Conservation (phyloP, 1,140 invertebrate genomes). For the Sesamia nonagrioides region DNA sequence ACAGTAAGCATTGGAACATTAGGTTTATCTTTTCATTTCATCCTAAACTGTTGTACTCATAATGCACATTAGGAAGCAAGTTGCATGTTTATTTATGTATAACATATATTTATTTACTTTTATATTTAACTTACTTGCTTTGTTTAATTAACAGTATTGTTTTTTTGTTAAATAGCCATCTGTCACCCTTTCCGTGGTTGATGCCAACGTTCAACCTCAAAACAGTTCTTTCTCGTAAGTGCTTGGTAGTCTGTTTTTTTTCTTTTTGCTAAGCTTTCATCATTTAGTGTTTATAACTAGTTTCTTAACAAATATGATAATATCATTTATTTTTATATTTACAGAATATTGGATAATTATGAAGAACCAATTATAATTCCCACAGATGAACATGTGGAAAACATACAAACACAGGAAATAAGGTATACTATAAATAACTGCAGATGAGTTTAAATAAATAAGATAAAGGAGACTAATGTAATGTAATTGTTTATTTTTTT, state of each 20-base stretch:
- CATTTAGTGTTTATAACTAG: background rate
- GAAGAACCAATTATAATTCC: background rate
- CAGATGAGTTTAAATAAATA: no score
- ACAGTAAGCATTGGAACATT: background rate
- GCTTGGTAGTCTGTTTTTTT: background rate
- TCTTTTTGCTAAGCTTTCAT: no score
- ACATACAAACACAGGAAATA: background rate
- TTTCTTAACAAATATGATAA: background rate
- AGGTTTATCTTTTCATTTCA: background rate
- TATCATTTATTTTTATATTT: background rate
- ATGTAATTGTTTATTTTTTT: no score
- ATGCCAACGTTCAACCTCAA: background rate
- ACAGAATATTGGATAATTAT: background rate
- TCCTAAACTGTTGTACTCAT: background rate
- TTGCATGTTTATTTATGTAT: background rate
- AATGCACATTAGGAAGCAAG: background rate
- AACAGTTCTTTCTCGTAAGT: conserved; percentile 3
- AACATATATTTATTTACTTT: no score
- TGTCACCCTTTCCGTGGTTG: background rate
- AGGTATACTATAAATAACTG: background rate
- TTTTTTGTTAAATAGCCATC: conserved; percentile 1
- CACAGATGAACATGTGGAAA: background rate
- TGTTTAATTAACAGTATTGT: background rate
- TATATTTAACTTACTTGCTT: background rate
- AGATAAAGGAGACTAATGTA: no score